phyloP scores from a whole-genome alignment of 2,888 invertebrate species.

The Troides oblongomaculatus region DNA sequence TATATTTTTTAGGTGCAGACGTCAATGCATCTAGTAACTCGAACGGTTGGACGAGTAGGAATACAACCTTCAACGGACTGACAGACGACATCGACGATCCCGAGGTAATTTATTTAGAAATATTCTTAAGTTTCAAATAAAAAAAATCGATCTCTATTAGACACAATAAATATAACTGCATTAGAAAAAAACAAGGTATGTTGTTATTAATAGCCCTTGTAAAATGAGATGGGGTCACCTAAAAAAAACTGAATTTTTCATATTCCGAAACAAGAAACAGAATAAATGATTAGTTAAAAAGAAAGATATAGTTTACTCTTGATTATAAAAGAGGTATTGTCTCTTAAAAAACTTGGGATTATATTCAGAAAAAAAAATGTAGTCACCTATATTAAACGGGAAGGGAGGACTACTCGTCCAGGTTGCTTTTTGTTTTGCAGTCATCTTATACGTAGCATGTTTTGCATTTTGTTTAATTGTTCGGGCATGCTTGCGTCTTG shows the following conservation, averaged over 20 bases:
- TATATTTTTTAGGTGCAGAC: conserved; percentile 52
- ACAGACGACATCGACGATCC: conserved; percentile 75
- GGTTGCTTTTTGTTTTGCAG: background rate
- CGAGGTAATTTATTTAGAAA: conserved; percentile 56
- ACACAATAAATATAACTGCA: no score
- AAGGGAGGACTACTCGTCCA: background rate
- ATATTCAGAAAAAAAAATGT: no score
- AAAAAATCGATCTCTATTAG: no score
- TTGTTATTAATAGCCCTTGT: no score
- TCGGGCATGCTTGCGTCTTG: conserved; percentile 40
- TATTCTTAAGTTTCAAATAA: no score
- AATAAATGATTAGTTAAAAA: background rate
- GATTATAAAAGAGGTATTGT: no score
- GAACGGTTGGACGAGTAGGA: conserved; percentile 68
- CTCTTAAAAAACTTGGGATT: no score
- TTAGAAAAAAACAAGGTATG: no score
- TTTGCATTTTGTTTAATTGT: conserved; percentile 37
- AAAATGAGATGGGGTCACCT: no score
- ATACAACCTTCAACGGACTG: conserved; percentile 71
- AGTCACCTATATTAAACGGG: no score
- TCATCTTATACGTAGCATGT: conserved; percentile 34
- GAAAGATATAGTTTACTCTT: background rate
- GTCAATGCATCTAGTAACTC: conserved; percentile 57
- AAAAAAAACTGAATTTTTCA: background rate
- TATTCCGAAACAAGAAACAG: background rate